These are phyloP conservation scores for Gouania willdenowi DNA, from an alignment of 2,797 vertebrate genomes.

Conservation along the genomic window DNA sequence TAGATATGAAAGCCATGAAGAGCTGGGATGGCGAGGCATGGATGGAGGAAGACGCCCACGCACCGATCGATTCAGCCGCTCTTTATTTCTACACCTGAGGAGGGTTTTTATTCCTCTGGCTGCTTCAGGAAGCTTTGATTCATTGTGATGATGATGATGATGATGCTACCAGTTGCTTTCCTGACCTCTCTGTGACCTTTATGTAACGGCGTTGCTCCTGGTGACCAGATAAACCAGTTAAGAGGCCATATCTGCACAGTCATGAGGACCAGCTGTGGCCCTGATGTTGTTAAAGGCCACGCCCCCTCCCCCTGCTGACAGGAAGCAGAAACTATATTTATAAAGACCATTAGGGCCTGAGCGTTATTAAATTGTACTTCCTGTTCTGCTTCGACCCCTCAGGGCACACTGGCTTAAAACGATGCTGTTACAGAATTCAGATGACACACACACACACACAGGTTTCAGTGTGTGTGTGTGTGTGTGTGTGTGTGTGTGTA, in stretches of 20 bases:
- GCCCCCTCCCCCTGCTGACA: constrained; percentile 15
- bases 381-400: constrained; percentile 7
- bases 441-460: neutral
- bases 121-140: no score
- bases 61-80: no score
- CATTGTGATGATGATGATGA: no score
- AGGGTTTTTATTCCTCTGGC: no score
- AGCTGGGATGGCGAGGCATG: no score
- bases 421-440: constrained; percentile 5
- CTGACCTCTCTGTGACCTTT: constrained; percentile 38
- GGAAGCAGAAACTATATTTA: constrained; percentile 54
- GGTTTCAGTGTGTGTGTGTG: constrained; percentile 12
- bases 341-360: constrained; percentile 57
- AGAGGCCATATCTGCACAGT: constrained; percentile 52
- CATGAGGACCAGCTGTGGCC: constrained; percentile 67
- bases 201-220: constrained; percentile 13
- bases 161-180: neutral
- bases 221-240: constrained; percentile 46
- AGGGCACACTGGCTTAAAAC: constrained; percentile 46
- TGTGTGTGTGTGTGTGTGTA: no score
- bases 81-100: no score
- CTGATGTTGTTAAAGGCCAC: constrained; percentile 37
- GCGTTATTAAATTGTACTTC: constrained; percentile 47
- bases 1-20: no score
- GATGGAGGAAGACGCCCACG: no score